Percentiles rank a stretch among this genome's conserved stretches.
Evolutionary conservation across 2,888 invertebrate genomes (phyloP).

Genomic region (Mythimna albipuncta): DNA sequence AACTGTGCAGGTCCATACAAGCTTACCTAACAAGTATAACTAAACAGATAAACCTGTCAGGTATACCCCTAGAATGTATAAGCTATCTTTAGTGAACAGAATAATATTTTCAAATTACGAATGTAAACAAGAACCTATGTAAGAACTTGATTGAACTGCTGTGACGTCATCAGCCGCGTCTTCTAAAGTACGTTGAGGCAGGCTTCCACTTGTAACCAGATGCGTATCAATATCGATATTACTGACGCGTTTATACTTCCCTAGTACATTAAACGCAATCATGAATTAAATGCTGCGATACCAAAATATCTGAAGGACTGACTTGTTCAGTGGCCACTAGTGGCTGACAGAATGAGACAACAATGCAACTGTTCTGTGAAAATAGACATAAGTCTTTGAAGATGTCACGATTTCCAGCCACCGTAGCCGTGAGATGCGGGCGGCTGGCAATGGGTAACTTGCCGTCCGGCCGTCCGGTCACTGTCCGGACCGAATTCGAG

Average conservation of each 20-base stretch:
- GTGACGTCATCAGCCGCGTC: constrained; percentile 28
- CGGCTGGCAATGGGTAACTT: no score
- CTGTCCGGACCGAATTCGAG: no score
- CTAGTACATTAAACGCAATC: not conserved
- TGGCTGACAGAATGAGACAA: not conserved
- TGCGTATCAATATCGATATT: constrained; percentile 38
- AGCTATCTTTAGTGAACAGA: not conserved
- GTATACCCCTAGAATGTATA: no score
- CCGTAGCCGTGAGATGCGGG: no score
- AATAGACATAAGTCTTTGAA: not conserved
- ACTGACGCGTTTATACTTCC: constrained; percentile 28
- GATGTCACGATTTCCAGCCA: no score
- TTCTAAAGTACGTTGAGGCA: constrained; percentile 39
- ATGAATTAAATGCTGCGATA: constrained; percentile 14
- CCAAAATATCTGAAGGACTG: not conserved
- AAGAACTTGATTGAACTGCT: constrained; percentile 3
- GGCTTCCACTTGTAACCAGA: constrained; percentile 37
- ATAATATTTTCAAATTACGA: constrained; percentile 14
- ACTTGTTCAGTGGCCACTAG: no score
- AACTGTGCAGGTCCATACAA: no score
- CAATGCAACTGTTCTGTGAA: not conserved
- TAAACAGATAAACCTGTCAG: no score
- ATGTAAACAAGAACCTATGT: not conserved
- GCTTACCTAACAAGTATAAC: no score
- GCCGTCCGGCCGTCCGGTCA: no score